Conservation (phyloP, 1,140 invertebrate genomes). For the Homarus americanus region DNA sequence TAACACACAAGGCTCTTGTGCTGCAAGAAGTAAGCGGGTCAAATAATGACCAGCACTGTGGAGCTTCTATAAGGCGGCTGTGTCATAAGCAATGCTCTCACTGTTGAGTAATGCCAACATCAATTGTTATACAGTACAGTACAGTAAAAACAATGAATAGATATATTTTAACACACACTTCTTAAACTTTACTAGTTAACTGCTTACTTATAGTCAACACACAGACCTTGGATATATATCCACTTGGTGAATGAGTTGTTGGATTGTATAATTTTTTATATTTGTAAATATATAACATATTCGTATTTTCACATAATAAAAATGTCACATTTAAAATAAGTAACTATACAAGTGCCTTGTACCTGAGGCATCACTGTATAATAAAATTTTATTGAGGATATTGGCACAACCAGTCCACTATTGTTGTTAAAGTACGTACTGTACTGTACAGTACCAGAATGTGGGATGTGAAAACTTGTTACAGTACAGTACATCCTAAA, state of each 20-base stretch:
- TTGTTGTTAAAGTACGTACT: too few species aligned
- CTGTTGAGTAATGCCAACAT: neutral
- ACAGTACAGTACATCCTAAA: neutral
- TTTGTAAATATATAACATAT: neutral
- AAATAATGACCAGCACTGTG: neutral
- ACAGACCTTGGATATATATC: neutral
- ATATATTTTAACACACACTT: neutral
- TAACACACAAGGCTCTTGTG: slow-evolving; percentile 1
- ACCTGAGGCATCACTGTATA: neutral
- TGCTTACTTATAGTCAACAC: neutral
- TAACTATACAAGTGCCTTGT: neutral
- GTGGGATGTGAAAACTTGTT: neutral
- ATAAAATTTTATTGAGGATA: slow-evolving; percentile 2
- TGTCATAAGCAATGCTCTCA: neutral
- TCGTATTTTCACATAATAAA: neutral
- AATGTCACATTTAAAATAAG: neutral
- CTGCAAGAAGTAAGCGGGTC: neutral
- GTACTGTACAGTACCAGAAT: too few species aligned
- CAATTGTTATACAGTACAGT: neutral
- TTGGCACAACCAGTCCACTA: neutral
- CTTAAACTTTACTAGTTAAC: neutral
- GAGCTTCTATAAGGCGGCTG: slow-evolving; percentile 1
- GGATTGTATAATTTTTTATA: neutral
- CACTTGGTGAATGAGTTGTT: neutral
- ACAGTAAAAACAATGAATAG: too few species aligned